Evolutionary conservation across 1,140 invertebrate genomes (phyloP), one percentile per base, ranked within the genome.

Genomic region (Melitaea cinxia): DNA sequence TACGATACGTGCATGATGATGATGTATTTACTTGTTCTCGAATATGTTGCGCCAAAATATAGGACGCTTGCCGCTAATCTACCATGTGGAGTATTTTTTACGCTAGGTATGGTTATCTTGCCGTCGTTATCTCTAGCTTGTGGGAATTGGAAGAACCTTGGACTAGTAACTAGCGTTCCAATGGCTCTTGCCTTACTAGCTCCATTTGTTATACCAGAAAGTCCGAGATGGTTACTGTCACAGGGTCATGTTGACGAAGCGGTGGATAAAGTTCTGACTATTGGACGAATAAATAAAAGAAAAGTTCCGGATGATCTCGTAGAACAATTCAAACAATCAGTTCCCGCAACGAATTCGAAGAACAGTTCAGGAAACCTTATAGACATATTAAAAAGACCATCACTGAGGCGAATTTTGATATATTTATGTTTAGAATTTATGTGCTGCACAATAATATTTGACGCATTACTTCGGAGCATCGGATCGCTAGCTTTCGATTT

Each of bases 1-100:
- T 96, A 95, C 82, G 95, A 96, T 80, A 96, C 95, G 69, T 96
- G 95, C 83, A 95, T 95, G 60, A 96, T 96, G 94, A 96, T 96
- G 94, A 70, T 65, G 1, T 88, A 86, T 52, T 61, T 87, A 73
- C 70, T 84, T 88, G 93, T 93, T 19, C 91, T 94, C 57, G 94
- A 95, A 81, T 85, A 94, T 49, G 93, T 94, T 3, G 93, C 94
- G 9, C 93, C 94, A 9, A 89, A 89, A 50, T 89, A 93, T 62
- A 87, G 94, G 58, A 94, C 93, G 1, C 74, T 93, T 10, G 91
- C 93, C 9, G 92, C 93, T n/a, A 91, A 95, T 35, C 66, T 94
- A 10, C 92, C 93, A 21, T 94, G 94, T 71, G 82, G 79, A 7
- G 91, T 95, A 50, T 93, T 93, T 50, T 95, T 95, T 78, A 93